Evolutionary conservation across 2,888 invertebrate species (phyloP), one percentile per base, ranked within the genome.

Genomic region (Cryptocheilus praepositus): DNA sequence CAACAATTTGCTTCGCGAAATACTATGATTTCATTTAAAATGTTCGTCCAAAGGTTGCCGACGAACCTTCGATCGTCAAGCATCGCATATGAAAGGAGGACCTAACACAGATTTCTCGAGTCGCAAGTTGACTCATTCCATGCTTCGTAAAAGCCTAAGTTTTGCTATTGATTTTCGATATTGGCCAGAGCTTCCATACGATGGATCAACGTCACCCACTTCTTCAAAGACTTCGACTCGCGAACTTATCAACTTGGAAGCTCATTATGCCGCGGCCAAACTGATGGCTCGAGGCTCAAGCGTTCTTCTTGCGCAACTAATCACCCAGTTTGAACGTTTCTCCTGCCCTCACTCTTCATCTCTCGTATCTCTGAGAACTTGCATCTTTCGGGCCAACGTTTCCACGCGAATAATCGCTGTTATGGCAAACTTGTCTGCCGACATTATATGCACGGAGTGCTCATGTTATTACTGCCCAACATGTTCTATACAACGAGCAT

Each of bases 181-280:
- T 28, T 28, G 54, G 36, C 44, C 19, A 58, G 49, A 13, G 16
- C 43, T 25, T 58, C 46, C 25, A 25, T 46, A 36, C 60, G 60
- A 52, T 60, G 44, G 52, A 60, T 55, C 55, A 62, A 55, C 55
- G 54, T 62, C 55, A 55, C 21, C 46, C 19, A 18, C 13, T 19
- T 21, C 25, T 55, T 25, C 51, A 46, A 53, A 49, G 43, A 55
- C 55, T 55, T 28, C 16, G 19, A 36, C 55, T 49, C 22, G 43
- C n/a, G 45, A 62, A 55, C 55, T 62, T 62, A 55, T 54, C 55
- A 36, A 62, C 25, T 62, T 62, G 19, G 36, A 46, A 62, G 45
- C 45, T 62, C 62, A 51, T 60, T 60, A 55, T 55, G 16, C 16
- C 19, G 43, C 45, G 55, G 16, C 21, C 46, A 45, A 62, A 36